phyloP scores from a whole-genome alignment of 2,888 invertebrate species.

The Diogma glabrata region DNA sequence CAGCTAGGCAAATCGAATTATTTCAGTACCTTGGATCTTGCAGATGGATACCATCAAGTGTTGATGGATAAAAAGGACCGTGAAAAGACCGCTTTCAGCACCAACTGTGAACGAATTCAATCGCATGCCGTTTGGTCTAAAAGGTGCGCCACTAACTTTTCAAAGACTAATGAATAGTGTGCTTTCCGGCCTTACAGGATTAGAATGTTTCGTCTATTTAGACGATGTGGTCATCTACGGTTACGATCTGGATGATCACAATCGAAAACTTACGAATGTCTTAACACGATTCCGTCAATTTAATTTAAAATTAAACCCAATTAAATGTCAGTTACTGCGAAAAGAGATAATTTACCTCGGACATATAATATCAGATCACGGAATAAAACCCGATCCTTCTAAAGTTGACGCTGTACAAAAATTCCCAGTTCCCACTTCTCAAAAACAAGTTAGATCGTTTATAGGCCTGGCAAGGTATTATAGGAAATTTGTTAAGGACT shows the following conservation, averaged over 20 bases:
- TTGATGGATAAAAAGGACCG: neutral
- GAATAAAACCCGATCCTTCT: too few relatives aligned
- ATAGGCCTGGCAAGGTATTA: too few relatives aligned
- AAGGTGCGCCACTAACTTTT: neutral
- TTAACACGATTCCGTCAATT: too few relatives aligned
- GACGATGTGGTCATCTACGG: conserved; percentile 14
- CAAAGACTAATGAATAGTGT: neutral
- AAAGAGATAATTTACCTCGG: too few relatives aligned
- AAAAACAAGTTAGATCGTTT: too few relatives aligned
- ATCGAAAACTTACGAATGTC: too few relatives aligned
- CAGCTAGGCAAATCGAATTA: conserved; percentile 15
- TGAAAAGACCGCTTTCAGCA: neutral
- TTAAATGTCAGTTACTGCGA: too few relatives aligned
- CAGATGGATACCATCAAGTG: neutral
- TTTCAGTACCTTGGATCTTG: conserved; percentile 22
- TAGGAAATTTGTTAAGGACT: too few relatives aligned
- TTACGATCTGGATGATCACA: conserved; percentile 21
- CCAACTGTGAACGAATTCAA: neutral
- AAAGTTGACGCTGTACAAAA: too few relatives aligned
- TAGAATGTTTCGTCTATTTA: conserved; percentile 6
- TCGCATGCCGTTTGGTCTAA: neutral
- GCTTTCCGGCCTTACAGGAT: neutral
- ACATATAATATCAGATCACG: too few relatives aligned
- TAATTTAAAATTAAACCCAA: too few relatives aligned
- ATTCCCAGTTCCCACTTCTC: too few relatives aligned